Evolutionary conservation across 2,888 invertebrate species (phyloP), one percentile per base, ranked within the genome.

Genomic region (Drosophila parthenogenetica): DNA sequence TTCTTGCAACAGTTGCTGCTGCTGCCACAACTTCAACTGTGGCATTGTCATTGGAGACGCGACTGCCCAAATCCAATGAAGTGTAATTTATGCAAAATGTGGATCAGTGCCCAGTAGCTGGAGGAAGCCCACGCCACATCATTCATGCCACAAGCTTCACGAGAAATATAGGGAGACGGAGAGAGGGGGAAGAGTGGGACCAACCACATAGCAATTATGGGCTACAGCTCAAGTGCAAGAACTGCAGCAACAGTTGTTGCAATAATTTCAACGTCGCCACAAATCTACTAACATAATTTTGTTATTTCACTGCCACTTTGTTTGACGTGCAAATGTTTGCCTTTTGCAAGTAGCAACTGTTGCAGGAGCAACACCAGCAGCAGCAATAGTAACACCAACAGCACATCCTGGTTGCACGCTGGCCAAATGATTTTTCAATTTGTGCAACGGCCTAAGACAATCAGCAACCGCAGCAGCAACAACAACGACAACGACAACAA

Each of bases 281-380:
- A 84, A 86, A 86, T 83, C 85, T 85, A 81, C 85, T 85, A 87
- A 86, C 86, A 86, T 87, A 87, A 87, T 87, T 87, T 87, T 87
- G 83, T 85, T 85, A 87, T 87, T 88, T 87, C 85, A 87, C 83
- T 87, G 80, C 88, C 83, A 85, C 80, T 83, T 87, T 88, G 88
- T 87, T 85, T 86, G 87, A 85, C 85, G 85, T 86, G 87, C 82
- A 82, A 85, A 84, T 84, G 86, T 84, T 84, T 84, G 81, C 66
- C 84, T 81, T 70, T 62, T 62, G 66, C 65, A 59, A 39, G 48
- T n/a, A 13, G 53, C 60, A 60, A 13, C 61, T 35, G 32, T 19
- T 49, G 48, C 48, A 49, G 48, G 32, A 48, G 48, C 48, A 48
- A 17, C 35, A 35, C 35, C 35, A 45, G n/a, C 46, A 35, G 42